Evolutionary conservation across 2,113 vertebrate species (phyloP).

Genomic region (Pachyramphus minor): DNA sequence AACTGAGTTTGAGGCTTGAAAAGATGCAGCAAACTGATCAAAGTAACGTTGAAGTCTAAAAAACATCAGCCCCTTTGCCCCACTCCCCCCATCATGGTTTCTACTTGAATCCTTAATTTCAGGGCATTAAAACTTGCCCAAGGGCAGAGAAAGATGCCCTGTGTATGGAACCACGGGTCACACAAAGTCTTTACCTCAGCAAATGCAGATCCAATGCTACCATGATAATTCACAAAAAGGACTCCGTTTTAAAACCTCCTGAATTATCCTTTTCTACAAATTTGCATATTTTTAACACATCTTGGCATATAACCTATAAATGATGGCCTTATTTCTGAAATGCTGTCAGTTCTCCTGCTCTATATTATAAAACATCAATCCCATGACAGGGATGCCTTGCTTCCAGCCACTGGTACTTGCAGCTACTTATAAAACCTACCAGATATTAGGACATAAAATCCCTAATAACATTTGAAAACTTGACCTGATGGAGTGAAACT

Average conservation of each 20-base stretch:
- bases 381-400: neutral
- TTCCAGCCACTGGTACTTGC: neutral
- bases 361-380: neutral
- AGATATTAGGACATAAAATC: neutral
- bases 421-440: neutral
- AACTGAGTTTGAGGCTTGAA: neutral
- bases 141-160: neutral
- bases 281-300: neutral
- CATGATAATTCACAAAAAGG: neutral
- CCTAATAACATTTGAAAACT: neutral
- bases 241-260: neutral
- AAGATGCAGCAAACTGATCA: neutral
- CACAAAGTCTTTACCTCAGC: neutral
- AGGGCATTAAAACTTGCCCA: neutral
- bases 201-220: neutral
- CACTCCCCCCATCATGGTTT: neutral
- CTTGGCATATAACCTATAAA: neutral
- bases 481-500: neutral
- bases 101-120: neutral
- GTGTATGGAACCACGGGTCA: neutral
- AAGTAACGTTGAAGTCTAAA: neutral
- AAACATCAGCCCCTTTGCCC: neutral
- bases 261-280: neutral
- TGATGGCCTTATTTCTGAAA: neutral
- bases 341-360: neutral